These are phyloP conservation scores for Seira musarum DNA, from an alignment of 2,888 invertebrate species.

Conservation along the genomic window DNA sequence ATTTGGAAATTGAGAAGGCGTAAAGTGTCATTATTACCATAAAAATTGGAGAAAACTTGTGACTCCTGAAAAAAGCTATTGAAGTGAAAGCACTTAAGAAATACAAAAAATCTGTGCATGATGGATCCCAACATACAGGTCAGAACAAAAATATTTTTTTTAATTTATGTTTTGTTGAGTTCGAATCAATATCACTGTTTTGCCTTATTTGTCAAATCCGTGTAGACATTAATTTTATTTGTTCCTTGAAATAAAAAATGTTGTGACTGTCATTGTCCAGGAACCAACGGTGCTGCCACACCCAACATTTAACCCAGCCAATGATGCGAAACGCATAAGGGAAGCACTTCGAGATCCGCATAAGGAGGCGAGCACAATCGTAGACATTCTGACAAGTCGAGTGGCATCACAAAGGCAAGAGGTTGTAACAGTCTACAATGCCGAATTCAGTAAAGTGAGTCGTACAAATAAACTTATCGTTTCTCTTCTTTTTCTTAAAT, in stretches of 20 bases:
- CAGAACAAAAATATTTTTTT: background rate
- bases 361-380: conserved; percentile 71
- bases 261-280: conserved; percentile 13
- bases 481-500: background rate
- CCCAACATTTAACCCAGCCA: conserved; percentile 37
- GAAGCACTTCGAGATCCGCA: conserved; percentile 66
- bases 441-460: conserved; percentile 53
- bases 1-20: too few species aligned
- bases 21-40: too few species aligned
- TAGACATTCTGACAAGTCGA: conserved; percentile 71
- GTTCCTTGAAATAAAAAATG: too few species aligned
- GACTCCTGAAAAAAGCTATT: too few species aligned
- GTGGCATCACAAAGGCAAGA: conserved; percentile 72
- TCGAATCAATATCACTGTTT: too few species aligned
- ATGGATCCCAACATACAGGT: conserved; percentile 47
- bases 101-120: too few species aligned
- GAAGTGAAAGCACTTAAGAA: too few species aligned
- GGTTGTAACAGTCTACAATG: conserved; percentile 56
- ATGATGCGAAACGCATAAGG: conserved; percentile 46
- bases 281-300: conserved; percentile 46
- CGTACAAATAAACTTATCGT: too few species aligned
- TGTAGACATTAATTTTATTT: too few species aligned
- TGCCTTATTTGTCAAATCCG: too few species aligned
- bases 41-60: too few species aligned
- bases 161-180: too few species aligned